A percentile compares a stretch with the other conserved stretches of the same genome.
Evolutionary conservation across 2,888 invertebrate genomes (phyloP).

Genomic region (Abrostola tripartita): DNA sequence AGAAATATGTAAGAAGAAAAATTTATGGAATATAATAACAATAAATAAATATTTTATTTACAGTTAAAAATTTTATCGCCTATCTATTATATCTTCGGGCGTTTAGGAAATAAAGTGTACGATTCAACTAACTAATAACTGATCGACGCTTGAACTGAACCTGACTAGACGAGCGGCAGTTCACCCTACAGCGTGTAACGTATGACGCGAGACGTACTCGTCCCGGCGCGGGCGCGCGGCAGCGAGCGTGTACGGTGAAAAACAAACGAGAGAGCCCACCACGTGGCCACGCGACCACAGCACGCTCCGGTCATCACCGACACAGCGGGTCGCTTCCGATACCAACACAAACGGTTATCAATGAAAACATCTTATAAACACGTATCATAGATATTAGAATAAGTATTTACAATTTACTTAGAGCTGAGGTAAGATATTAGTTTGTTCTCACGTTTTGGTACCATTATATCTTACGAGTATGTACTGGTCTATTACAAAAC

Average conservation of each 20-base stretch:
- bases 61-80: conserved; percentile 85
- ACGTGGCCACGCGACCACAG: conserved; percentile 41
- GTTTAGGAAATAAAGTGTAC: conserved; percentile 70
- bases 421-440: conserved; percentile 68
- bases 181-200: conserved; percentile 22
- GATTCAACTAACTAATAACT: conserved; percentile 63
- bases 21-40: conserved; percentile 86
- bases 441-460: conserved; percentile 73
- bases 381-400: conserved; percentile 77
- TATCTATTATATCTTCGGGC: conserved; percentile 82
- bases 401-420: conserved; percentile 83
- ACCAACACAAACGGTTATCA: conserved; percentile 67
- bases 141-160: conserved; percentile 51
- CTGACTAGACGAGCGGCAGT: conserved; percentile 51
- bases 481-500: conserved; percentile 46
- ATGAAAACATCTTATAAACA: conserved; percentile 83
- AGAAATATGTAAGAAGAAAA: conserved; percentile 86
- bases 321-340: conserved; percentile 60
- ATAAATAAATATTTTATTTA: conserved; percentile 88
- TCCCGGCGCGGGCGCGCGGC: background rate
- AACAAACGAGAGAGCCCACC: background rate
- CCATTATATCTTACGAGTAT: conserved; percentile 55
- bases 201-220: background rate
- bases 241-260: background rate
- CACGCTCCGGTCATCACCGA: conserved; percentile 54